These are phyloP conservation scores for Sphaerophoria taeniata DNA, from an alignment of 2,888 invertebrate genomes.

Conservation along the genomic window DNA sequence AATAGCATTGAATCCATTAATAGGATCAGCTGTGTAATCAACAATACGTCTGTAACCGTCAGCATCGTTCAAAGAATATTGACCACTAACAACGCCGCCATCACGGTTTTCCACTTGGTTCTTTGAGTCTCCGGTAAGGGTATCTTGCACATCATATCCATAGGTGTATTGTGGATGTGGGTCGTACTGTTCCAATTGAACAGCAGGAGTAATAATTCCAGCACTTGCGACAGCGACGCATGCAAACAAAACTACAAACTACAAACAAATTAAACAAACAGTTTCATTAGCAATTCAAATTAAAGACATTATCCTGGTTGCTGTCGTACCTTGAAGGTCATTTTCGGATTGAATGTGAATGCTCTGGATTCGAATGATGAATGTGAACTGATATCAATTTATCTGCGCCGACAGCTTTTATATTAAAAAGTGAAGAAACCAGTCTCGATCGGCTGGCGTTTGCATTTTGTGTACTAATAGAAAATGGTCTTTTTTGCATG, in stretches of 20 bases:
- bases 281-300: conserved; percentile 53
- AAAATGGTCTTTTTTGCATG: conserved; percentile 20
- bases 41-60: conserved; percentile 82
- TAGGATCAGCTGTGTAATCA: conserved; percentile 82
- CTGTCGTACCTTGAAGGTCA: conserved; percentile 82
- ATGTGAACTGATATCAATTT: conserved; percentile 80
- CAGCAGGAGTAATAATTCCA: conserved; percentile 78
- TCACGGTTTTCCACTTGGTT: conserved; percentile 82
- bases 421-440: conserved; percentile 64
- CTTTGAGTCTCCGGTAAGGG: conserved; percentile 82
- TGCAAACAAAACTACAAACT: conserved; percentile 80
- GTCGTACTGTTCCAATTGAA: conserved; percentile 79
- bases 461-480: conserved; percentile 25
- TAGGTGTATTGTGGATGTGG: conserved; percentile 82
- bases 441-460: not conserved
- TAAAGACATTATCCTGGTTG: conserved; percentile 5
- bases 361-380: conserved; percentile 81
- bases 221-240: conserved; percentile 80
- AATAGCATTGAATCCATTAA: conserved; percentile 83
- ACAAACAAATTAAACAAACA: conserved; percentile 65
- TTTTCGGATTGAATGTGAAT: conserved; percentile 75
- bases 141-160: conserved; percentile 82
- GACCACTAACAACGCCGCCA: conserved; percentile 82
- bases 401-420: conserved; percentile 62
- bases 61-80: conserved; percentile 82